Evolutionary conservation across 1,140 invertebrate genomes (phyloP).

Genomic region (Epicauta chinensis): DNA sequence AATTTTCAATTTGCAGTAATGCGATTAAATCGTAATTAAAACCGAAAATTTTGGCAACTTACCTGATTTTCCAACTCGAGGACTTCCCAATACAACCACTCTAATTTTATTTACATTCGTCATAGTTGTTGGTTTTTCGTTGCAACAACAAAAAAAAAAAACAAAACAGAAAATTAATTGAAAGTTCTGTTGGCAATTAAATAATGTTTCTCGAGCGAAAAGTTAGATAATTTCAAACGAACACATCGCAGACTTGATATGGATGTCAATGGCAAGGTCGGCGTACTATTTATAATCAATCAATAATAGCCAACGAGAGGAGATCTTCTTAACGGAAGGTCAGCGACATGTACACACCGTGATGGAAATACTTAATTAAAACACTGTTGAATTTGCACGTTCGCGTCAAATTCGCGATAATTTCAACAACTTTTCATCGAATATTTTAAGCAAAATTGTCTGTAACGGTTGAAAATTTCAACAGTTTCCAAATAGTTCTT

Average conservation of each 20-base stretch:
- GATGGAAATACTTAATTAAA: no score
- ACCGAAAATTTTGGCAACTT: no score
- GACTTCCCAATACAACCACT: constrained; percentile 62
- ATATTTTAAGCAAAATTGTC: no score
- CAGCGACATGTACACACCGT: constrained; percentile 1
- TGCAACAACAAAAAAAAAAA: neutral
- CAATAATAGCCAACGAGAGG: constrained; percentile 4
- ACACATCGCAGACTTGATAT: neutral
- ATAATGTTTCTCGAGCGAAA: no score
- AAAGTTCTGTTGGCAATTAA: no score
- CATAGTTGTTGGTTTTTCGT: constrained; percentile 36
- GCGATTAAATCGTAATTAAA: no score
- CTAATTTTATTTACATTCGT: constrained; percentile 62
- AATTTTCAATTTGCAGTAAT: no score
- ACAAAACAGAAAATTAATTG: no score
- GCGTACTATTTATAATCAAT: constrained; percentile 11
- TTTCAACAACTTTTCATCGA: no score
- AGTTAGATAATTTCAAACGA: neutral
- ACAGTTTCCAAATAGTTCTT: no score
- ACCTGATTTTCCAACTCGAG: constrained; percentile 65
- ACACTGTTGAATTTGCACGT: constrained; percentile 1
- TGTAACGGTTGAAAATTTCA: no score
- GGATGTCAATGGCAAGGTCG: constrained; percentile 14
- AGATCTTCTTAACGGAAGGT: constrained; percentile 4
- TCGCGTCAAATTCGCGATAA: no score